Evolutionary conservation across 2,797 vertebrate species (phyloP).

Genomic region (Malacoraja senta): DNA sequence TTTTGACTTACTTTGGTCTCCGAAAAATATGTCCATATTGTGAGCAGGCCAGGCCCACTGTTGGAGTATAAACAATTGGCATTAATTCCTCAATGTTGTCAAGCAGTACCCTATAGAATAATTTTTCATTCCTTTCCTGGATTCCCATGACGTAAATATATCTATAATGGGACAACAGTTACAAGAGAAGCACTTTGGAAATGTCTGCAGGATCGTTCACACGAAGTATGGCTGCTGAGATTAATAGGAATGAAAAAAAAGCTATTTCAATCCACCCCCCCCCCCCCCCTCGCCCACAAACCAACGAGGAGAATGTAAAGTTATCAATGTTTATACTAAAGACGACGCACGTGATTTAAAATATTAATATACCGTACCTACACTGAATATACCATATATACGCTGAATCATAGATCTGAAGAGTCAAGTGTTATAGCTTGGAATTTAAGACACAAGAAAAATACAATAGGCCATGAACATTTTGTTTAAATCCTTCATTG

Average conservation of each 20-base stretch:
- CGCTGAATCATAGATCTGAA: too few species aligned
- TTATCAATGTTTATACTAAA: neutral
- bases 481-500: too few species aligned
- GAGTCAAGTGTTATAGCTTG: too few species aligned
- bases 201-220: neutral
- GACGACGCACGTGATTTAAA: neutral
- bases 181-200: neutral
- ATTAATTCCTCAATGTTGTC: slow-evolving; percentile 87
- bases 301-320: neutral
- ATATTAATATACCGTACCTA: too few species aligned
- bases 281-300: neutral
- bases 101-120: slow-evolving; percentile 88
- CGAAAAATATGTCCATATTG: slow-evolving; percentile 96
- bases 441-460: too few species aligned
- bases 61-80: slow-evolving; percentile 98
- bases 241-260: neutral
- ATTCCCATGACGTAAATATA: slow-evolving; percentile 97
- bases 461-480: too few species aligned
- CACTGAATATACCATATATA: too few species aligned
- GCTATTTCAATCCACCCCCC: neutral
- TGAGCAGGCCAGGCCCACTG: slow-evolving; percentile 88
- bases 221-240: neutral
- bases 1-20: slow-evolving; percentile 80
- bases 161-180: slow-evolving; percentile 51
- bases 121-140: slow-evolving; percentile 88